Base-by-base conservation (phyloP, 92 coral and sea anemone species). In the Micromussa lordhowensis region DNA sequence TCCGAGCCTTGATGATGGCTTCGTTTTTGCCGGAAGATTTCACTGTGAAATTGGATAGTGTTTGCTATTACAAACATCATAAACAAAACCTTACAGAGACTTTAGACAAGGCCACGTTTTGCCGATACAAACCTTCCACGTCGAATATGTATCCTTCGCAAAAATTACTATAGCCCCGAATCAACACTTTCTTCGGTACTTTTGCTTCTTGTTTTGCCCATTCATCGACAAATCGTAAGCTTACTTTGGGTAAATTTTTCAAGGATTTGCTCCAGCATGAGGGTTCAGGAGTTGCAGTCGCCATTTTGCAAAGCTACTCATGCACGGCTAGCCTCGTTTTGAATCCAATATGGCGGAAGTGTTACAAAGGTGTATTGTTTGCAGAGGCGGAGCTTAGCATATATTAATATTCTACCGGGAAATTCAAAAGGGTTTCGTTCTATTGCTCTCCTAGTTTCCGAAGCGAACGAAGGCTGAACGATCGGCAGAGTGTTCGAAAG, bases 311-410 rank as follows among this genome's bases (percentile, higher is more conserved):
- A 3, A 21, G 13, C 21, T 55, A 31, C 9, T 8, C 35, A n/a
- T 58, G 75, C 82, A 75, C 77, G 61, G 36, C 82, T 53, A 76
- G 59, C 88, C 88, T 85, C 88, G 88, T 61, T 76, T 57, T 36
- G 58, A 75, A 85, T 85, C 88, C 88, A 44, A 83, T 3, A 83
- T 83, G 87, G 79, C 69, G 79, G 49, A 44, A 28, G 21, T 48
- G 69, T 83, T 76, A 76, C 36, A 75, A 35, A 75, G 80, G 80
- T 18, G 30, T 83, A 82, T 82, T 36, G 40, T n/a, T n/a, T n/a
- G n/a, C n/a, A n/a, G n/a, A n/a, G n/a, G n/a, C n/a, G n/a, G n/a
- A n/a, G n/a, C n/a, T n/a, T n/a, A n/a, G n/a, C n/a, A n/a, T n/a
- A n/a, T n/a, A n/a, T n/a, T n/a, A n/a, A n/a, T n/a, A n/a, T n/a